phyloP scores from a whole-genome alignment of 2,113 vertebrate genomes.

The Trichechus manatus region DNA sequence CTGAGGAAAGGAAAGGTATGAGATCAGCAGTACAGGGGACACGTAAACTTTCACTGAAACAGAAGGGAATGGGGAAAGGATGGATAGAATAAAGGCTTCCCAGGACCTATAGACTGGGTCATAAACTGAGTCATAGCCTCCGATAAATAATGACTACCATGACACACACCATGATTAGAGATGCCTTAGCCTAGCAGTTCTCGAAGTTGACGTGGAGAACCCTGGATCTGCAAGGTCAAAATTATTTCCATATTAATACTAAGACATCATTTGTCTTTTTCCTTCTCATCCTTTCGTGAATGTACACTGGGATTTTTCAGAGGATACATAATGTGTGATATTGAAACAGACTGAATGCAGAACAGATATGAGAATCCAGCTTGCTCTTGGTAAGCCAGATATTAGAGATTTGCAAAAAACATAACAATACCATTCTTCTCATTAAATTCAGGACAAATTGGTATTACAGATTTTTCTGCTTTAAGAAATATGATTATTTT shows the following conservation, averaged over 20 bases:
- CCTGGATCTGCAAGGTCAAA: neutral
- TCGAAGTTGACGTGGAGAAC: neutral
- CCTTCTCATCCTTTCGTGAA: too few species aligned
- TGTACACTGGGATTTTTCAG: too few species aligned
- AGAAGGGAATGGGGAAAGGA: neutral
- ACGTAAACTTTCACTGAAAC: neutral
- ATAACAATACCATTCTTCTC: neutral
- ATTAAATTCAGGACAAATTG: neutral
- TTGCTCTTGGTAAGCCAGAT: neutral
- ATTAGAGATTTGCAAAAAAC: neutral
- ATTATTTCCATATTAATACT: too few species aligned
- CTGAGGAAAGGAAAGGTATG: neutral
- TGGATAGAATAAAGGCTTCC: neutral
- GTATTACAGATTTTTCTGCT: neutral
- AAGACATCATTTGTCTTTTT: too few species aligned
- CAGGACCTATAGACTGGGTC: neutral
- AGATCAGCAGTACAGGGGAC: neutral
- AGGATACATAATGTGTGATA: too few species aligned
- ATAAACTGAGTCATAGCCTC: neutral
- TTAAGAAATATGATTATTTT: neutral
- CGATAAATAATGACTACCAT: neutral
- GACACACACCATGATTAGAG: neutral
- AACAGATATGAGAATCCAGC: neutral
- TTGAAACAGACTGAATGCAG: neutral
- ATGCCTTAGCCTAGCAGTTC: neutral